Conservation (phyloP, 1,140 invertebrate species). For the Neodiprion lecontei region DNA sequence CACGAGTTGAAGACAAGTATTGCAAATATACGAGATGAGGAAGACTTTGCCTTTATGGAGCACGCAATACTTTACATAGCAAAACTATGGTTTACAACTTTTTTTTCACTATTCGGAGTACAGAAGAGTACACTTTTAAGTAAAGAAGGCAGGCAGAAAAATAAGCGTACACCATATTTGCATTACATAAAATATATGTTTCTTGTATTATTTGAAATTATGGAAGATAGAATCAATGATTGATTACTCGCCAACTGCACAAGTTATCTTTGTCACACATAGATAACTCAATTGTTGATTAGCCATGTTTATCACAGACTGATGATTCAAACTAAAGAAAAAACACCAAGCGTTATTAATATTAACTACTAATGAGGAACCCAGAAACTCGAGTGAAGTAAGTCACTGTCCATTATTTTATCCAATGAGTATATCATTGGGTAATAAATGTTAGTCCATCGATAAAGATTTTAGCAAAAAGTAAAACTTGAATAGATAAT, state of each 20-base stretch:
- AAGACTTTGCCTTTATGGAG: no score
- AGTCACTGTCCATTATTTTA: background rate
- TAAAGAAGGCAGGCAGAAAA: no score
- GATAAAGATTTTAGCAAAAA: background rate
- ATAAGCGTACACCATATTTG: no score
- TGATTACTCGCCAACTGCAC: background rate
- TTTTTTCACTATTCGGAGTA: no score
- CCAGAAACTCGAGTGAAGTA: background rate
- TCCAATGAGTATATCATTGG: background rate
- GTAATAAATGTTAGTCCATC: constrained; percentile 2
- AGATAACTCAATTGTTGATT: constrained; percentile 27
- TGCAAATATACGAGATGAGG: no score
- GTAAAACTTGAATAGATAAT: background rate
- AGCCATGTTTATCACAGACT: constrained; percentile 52
- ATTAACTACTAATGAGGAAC: constrained; percentile 5
- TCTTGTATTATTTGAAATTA: background rate
- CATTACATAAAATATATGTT: background rate
- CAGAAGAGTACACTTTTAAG: no score
- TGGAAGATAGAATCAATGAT: background rate
- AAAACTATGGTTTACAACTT: no score
- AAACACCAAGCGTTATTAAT: constrained; percentile 36
- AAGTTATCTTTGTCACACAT: background rate
- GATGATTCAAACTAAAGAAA: constrained; percentile 40
- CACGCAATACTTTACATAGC: no score
- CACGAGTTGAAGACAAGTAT: no score